phyloP scores from a whole-genome alignment of 2,113 vertebrate genomes.

The Urocolius indicus region DNA sequence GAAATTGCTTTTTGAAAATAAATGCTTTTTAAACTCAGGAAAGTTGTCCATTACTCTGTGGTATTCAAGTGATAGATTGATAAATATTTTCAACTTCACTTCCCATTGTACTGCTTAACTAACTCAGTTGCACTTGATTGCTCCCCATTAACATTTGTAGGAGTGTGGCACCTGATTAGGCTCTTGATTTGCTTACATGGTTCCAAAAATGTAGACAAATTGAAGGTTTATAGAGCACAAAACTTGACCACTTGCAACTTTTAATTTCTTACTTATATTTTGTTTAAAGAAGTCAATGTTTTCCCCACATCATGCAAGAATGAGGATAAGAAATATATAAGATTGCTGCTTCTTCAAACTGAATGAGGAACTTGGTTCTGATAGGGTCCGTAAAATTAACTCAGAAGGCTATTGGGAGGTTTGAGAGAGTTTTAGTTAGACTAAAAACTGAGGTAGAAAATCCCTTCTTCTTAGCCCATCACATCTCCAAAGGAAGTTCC shows the following conservation, averaged over 20 bases:
- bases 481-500: not conserved
- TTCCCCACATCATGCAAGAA: not conserved
- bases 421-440: not conserved
- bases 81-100: conserved; percentile 23
- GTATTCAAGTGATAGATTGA: not conserved
- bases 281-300: not conserved
- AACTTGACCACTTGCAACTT: not conserved
- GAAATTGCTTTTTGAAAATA: conserved; percentile 3
- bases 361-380: not conserved
- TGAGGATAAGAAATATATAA: not conserved
- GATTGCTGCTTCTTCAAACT: not conserved
- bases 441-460: not conserved
- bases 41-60: not conserved
- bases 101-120: not conserved
- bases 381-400: not conserved
- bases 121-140: not conserved
- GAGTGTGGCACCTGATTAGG: not conserved
- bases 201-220: not conserved
- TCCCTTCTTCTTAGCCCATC: not conserved
- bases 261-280: not conserved
- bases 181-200: not conserved
- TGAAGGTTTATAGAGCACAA: not conserved
- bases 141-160: not conserved
- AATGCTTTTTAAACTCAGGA: not conserved
- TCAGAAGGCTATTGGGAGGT: not conserved